These are phyloP conservation scores for Forbesichthys agassizii DNA, from an alignment of 2,113 vertebrate species.

Conservation along the genomic window DNA sequence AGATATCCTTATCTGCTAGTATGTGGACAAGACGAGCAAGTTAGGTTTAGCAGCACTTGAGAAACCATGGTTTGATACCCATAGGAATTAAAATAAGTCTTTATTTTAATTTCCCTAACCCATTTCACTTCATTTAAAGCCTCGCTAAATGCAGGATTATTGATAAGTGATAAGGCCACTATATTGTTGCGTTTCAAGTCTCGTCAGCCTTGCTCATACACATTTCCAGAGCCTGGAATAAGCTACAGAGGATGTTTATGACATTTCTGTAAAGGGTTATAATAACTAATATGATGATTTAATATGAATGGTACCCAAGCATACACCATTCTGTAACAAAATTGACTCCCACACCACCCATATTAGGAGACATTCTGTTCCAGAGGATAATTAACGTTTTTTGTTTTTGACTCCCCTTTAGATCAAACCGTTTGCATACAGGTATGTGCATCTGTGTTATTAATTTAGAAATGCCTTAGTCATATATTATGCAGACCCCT, in stretches of 20 bases:
- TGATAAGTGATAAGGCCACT: no score
- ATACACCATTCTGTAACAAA: background rate
- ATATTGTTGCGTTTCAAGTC: background rate
- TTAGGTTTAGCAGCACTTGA: background rate
- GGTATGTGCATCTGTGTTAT: background rate
- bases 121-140: no score
- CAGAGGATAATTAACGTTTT: background rate
- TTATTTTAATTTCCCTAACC: no score
- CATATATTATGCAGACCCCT: background rate
- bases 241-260: background rate
- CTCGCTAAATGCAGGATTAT: no score
- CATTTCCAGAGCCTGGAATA: no score
- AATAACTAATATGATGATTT: no score
- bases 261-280: background rate
- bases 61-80: background rate
- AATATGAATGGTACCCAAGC: background rate
- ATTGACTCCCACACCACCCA: background rate
- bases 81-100: background rate
- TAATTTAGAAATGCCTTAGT: background rate
- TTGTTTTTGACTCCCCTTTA: background rate
- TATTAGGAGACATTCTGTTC: background rate
- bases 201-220: background rate
- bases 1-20: slow-evolving; percentile 53
- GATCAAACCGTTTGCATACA: background rate
- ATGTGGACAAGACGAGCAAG: background rate